Evolutionary conservation across 2,888 invertebrate genomes (phyloP).

Genomic region (Nomada fabriciana): DNA sequence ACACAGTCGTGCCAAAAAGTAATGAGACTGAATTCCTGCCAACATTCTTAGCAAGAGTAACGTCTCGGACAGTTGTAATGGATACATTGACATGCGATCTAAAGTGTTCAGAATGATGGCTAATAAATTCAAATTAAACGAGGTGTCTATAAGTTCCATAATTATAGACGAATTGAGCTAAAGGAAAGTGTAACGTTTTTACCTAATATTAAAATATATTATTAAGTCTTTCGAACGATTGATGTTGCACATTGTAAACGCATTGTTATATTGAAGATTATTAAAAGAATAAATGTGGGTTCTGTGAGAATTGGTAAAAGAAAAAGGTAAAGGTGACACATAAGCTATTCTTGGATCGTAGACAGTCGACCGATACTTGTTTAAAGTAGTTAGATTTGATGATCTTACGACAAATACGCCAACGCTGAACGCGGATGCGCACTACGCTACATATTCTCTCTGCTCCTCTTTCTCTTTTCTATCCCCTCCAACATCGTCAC

Average conservation of each 20-base stretch:
- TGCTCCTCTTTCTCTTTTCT: not conserved
- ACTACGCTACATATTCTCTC: conserved; percentile 2
- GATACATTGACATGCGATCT: too few relatives aligned
- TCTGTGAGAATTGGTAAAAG: conserved; percentile 41
- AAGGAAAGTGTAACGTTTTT: too few relatives aligned
- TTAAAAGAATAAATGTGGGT: not conserved
- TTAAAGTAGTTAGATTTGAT: conserved; percentile 60
- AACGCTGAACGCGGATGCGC: conserved; percentile 39
- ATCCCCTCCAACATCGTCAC: conserved; percentile 11
- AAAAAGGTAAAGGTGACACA: conserved; percentile 70
- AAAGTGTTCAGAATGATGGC: too few relatives aligned
- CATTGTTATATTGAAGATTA: not conserved
- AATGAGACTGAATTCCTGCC: too few relatives aligned
- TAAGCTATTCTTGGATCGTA: conserved; percentile 68
- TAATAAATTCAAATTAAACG: too few relatives aligned
- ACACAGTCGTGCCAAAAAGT: too few relatives aligned
- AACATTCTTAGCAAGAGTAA: too few relatives aligned
- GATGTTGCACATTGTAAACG: not conserved
- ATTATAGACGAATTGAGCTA: too few relatives aligned
- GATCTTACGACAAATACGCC: conserved; percentile 44
- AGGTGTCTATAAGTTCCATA: too few relatives aligned
- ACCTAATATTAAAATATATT: too few relatives aligned
- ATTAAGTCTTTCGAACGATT: too few relatives aligned
- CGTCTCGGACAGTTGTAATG: too few relatives aligned
- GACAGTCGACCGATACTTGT: conserved; percentile 57